These are phyloP conservation scores for Arctia plantaginis DNA, from an alignment of 2,888 invertebrate species.

Conservation along the genomic window DNA sequence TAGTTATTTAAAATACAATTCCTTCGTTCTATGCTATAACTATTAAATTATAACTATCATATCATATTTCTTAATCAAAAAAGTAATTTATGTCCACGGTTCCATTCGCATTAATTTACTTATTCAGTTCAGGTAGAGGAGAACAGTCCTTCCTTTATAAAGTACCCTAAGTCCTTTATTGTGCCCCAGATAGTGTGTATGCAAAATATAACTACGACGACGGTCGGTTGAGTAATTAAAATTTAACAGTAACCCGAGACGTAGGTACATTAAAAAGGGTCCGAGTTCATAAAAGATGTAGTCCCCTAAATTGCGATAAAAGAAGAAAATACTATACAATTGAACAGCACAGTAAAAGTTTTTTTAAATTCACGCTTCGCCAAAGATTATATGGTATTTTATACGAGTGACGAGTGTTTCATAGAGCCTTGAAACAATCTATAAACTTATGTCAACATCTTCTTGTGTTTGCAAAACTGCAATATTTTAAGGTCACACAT, in stretches of 20 bases:
- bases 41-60: no score
- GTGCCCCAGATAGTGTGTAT: background rate
- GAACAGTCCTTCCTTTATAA: background rate
- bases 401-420: background rate
- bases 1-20: no score
- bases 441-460: background rate
- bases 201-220: background rate
- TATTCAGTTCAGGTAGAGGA: background rate
- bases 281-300: background rate
- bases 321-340: no score
- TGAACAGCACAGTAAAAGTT: no score
- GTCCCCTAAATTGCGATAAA: fast-evolving
- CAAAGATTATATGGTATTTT: no score
- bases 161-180: background rate
- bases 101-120: background rate
- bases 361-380: no score
- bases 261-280: background rate
- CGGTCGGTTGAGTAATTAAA: background rate
- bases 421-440: background rate
- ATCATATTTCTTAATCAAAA: no score
- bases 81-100: no score
- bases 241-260: background rate
- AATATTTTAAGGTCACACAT: background rate
- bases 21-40: no score
- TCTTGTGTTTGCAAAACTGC: background rate